Evolutionary conservation across 2,797 vertebrate genomes (phyloP).

Genomic region (Molothrus aeneus): DNA sequence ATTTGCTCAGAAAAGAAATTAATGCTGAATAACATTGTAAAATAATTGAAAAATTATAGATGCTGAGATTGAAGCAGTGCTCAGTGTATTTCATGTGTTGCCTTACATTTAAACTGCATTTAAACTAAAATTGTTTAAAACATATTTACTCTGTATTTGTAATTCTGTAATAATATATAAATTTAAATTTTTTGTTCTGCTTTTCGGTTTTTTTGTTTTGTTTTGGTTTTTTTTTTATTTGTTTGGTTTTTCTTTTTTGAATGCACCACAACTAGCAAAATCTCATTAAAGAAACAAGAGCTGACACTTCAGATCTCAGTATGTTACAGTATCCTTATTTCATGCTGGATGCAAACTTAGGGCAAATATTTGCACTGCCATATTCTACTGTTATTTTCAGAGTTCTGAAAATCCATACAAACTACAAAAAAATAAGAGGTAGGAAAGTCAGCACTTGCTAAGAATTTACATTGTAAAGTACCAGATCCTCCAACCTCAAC

Average conservation of each 20-base stretch:
- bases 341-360: background rate
- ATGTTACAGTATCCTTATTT: background rate
- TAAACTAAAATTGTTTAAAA: background rate
- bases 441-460: background rate
- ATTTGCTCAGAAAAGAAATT: background rate
- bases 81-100: background rate
- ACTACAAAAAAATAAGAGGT: background rate
- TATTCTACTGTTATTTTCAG: background rate
- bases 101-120: background rate
- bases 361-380: background rate
- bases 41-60: background rate
- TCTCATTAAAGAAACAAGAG: background rate
- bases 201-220: background rate
- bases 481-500: background rate
- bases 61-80: background rate
- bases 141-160: background rate
- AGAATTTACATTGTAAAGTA: background rate
- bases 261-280: background rate
- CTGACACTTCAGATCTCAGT: background rate
- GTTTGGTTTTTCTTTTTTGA: background rate
- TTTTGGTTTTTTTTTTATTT: background rate
- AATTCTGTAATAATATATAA: background rate
- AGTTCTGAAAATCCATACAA: background rate
- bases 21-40: background rate
- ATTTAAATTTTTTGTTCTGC: background rate